A percentile compares a stretch with the other conserved stretches of the same genome.
Evolutionary conservation across 2,888 invertebrate species (phyloP).

Genomic region (Melipona bicolor): DNA sequence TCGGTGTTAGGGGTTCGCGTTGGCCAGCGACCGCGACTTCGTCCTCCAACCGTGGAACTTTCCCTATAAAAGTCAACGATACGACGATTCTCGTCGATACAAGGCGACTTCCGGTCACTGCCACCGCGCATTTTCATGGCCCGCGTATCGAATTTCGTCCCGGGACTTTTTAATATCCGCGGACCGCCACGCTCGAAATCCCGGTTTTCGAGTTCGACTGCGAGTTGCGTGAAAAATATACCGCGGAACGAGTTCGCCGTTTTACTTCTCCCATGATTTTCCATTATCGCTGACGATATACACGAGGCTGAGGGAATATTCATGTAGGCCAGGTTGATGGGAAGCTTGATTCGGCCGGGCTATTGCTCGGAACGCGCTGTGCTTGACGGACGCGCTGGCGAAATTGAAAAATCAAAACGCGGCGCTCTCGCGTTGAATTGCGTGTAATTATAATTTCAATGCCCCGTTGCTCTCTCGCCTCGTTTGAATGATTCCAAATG

Average conservation of each 20-base stretch:
- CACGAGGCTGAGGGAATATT: constrained; percentile 1
- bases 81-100: constrained; percentile 48
- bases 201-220: constrained; percentile 17
- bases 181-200: constrained; percentile 2
- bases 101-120: constrained; percentile 41
- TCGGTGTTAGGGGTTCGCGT: constrained; percentile 50
- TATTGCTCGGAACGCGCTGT: background rate
- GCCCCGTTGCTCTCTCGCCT: background rate
- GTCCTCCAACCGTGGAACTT: constrained; percentile 67
- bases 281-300: constrained; percentile 8
- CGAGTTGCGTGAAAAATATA: constrained; percentile 27
- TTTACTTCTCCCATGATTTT: constrained; percentile 40
- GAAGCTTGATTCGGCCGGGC: constrained; percentile 6
- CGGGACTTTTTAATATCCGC: constrained; percentile 48
- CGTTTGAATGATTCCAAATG: background rate
- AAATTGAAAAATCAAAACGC: constrained; percentile 50
- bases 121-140: constrained; percentile 33
- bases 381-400: constrained; percentile 25
- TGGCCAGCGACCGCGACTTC: constrained; percentile 65
- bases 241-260: constrained; percentile 18
- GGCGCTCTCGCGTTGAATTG: background rate
- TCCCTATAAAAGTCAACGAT: constrained; percentile 79
- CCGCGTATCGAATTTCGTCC: constrained; percentile 45
- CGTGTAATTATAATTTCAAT: constrained; percentile 47
- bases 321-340: background rate